Base-by-base conservation (phyloP, 2,113 vertebrate genomes). In the Aldabrachelys gigantea region DNA sequence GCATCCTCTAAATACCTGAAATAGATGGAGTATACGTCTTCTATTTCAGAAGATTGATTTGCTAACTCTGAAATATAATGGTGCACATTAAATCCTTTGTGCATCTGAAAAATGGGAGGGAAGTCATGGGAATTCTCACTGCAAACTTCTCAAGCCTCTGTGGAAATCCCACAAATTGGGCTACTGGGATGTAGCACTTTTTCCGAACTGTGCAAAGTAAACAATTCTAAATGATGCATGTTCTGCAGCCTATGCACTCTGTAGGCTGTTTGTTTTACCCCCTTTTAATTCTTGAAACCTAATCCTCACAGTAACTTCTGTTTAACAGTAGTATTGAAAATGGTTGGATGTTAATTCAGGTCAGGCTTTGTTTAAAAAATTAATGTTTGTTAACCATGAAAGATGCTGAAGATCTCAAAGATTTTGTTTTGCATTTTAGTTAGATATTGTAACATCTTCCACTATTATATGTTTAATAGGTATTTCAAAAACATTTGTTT, bases 1-100 rank as follows among this genome's bases (percentile, higher is more conserved):
- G 93, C 96, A 94, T 94, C 54, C 89, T 95, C 95, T 97, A 97
- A 97, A 97, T 96, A 97, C 93, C 96, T 87, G 93, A 96, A 95
- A 96, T 84, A 96, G 89, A 91, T 97, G 97, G 96, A 97, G 94
- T 93, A 89, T 93, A 88, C 85, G 82, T 95, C 82, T 94, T 96
- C 92, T 92, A 38, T 92, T 96, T 97, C 89, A 96, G 95, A 96
- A 95, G 97, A 96, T 84, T 89, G 93, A 96, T 88, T 54, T 94
- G 25, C 89, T 89, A 94, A 91, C 83, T 85, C 87, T 86, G 90
- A 83, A 89, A 41, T 96, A 72, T 92, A 96, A 96, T 90, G 94
- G 84, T 96, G 92, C 80, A 82, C 94, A 91, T 95, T 97, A 95
- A 96, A 96, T 97, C 90, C 72, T 95, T 87, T 80, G 35, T 94